Percentiles rank a stretch among this genome's conserved stretches.
These are phyloP conservation scores for Aplodontia rufa DNA, from an alignment of 2,113 vertebrate genomes.

Conservation along the genomic window DNA sequence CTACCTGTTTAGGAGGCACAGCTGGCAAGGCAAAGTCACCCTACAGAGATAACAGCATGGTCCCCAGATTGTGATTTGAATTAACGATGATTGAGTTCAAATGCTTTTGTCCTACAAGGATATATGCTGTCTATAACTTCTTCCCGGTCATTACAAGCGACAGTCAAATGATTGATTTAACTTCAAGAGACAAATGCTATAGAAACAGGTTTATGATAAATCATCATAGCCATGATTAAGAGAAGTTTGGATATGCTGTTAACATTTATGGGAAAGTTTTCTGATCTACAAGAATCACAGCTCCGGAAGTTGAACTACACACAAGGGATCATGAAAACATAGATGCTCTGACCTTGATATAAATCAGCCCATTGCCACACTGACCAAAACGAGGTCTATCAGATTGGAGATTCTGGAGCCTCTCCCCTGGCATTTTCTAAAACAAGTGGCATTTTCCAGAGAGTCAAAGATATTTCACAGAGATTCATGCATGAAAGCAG, in stretches of 20 bases:
- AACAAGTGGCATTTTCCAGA: slow-evolving; percentile 8
- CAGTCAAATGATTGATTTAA: slow-evolving; percentile 70
- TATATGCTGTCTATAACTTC: background rate
- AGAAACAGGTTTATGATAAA: slow-evolving; percentile 73
- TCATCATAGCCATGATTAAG: slow-evolving; percentile 60
- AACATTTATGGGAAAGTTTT: slow-evolving; percentile 47
- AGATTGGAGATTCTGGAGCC: slow-evolving; percentile 16
- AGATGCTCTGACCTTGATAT: background rate
- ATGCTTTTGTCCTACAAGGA: background rate
- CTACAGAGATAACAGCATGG: background rate
- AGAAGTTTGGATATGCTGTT: slow-evolving; percentile 66
- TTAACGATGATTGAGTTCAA: background rate
- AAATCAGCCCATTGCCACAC: background rate
- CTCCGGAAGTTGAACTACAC: slow-evolving; percentile 31
- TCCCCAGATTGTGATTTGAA: background rate
- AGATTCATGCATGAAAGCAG: background rate
- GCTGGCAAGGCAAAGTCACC: background rate
- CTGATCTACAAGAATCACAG: slow-evolving; percentile 18
- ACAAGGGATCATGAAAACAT: background rate
- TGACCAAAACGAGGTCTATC: background rate
- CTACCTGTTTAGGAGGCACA: background rate
- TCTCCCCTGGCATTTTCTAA: background rate
- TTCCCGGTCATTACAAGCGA: background rate
- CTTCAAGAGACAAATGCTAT: slow-evolving; percentile 44
- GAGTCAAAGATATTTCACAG: slow-evolving; percentile 28